Evolutionary conservation across 2,797 vertebrate genomes (phyloP).

Genomic region (Hapalemur alaotrensis): DNA sequence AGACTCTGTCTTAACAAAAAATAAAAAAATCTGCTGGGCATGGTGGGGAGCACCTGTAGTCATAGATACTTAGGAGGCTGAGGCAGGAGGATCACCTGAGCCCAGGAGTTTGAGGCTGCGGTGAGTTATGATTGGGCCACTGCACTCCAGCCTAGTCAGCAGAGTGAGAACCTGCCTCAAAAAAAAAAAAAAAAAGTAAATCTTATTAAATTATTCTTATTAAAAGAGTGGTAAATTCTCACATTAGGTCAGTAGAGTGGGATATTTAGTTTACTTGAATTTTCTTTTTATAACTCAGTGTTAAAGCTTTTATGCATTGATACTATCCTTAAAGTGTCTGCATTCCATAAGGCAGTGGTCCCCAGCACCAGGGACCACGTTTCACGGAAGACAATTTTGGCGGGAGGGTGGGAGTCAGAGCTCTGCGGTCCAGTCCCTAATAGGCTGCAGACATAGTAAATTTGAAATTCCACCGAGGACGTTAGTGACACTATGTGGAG

Average conservation of each 20-base stretch:
- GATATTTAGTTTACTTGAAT: neutral
- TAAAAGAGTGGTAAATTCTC: neutral
- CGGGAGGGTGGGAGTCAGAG: no score
- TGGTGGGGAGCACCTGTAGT: neutral
- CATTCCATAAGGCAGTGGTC: neutral
- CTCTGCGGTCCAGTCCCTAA: no score
- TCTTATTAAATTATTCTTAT: neutral
- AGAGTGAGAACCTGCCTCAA: neutral
- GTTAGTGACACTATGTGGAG: neutral
- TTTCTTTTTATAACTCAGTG: neutral
- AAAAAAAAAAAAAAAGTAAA: neutral
- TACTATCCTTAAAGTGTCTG: neutral
- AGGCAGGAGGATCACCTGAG: neutral
- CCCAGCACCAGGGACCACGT: no score
- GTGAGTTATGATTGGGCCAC: neutral
- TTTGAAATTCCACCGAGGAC: neutral
- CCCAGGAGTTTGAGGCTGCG: neutral
- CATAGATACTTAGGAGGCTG: neutral
- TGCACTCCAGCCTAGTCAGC: neutral
- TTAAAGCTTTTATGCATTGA: neutral
- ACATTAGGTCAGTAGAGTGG: fast-evolving
- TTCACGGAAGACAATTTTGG: no score
- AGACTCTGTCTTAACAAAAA: neutral
- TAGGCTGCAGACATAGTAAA: neutral
- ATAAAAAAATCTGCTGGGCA: neutral